phyloP scores from a whole-genome alignment of 2,888 invertebrate genomes.

The Dendrolimus pini region DNA sequence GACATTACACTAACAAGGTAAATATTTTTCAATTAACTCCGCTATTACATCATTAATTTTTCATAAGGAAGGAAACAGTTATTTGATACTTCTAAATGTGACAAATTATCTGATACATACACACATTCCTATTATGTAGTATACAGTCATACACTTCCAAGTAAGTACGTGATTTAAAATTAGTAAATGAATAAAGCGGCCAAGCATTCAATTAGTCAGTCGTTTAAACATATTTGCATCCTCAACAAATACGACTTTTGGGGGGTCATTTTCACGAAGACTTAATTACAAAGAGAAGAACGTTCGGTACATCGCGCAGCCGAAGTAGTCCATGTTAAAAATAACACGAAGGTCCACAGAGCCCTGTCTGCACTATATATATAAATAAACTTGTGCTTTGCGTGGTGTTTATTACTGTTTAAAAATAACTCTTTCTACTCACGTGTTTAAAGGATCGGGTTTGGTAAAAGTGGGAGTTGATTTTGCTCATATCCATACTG shows the following conservation, averaged over 20 bases:
- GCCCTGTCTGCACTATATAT: conserved; percentile 9
- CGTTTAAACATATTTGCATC: not conserved
- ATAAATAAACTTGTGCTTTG: conserved; percentile 15
- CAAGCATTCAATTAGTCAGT: not conserved
- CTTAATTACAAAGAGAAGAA: not conserved
- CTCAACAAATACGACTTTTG: not conserved
- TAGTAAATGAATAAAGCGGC: not conserved
- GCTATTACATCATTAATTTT: too few relatives aligned
- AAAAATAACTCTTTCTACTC: conserved; percentile 20
- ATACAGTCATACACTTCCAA: not conserved
- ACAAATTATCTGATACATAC: too few relatives aligned
- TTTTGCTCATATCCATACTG: too few relatives aligned
- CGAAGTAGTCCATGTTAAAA: conserved; percentile 13
- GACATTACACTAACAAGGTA: too few relatives aligned
- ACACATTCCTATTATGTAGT: too few relatives aligned
- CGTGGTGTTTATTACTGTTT: conserved; percentile 17
- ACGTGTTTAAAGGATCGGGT: not conserved
- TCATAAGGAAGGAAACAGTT: too few relatives aligned
- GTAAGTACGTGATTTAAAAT: not conserved
- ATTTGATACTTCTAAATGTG: too few relatives aligned
- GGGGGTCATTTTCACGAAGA: not conserved
- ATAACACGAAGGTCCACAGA: conserved; percentile 12
- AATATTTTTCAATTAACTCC: too few relatives aligned
- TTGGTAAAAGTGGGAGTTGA: too few relatives aligned
- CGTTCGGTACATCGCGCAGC: not conserved